phyloP scores from a whole-genome alignment of 2,113 vertebrate genomes.

The Cygnus atratus region DNA sequence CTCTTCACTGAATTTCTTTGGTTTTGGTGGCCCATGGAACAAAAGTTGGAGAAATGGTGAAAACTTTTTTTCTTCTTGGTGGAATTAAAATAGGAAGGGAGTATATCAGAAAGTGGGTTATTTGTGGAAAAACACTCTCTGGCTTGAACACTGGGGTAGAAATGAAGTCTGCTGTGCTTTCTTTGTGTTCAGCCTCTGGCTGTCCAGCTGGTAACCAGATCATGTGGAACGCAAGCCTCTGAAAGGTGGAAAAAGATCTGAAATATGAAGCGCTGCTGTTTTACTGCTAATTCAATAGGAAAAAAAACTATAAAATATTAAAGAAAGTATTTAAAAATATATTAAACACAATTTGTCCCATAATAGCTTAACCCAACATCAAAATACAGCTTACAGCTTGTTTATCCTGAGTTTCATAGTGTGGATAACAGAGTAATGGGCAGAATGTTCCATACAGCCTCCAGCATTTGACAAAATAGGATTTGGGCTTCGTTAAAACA shows the following conservation, averaged over 20 bases:
- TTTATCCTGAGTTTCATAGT: conserved; percentile 45
- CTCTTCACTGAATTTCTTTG: neutral
- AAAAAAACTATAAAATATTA: conserved; percentile 75
- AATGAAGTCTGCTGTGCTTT: conserved; percentile 24
- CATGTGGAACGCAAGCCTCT: conserved; percentile 54
- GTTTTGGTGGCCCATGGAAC: fast-evolving
- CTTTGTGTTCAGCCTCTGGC: conserved; percentile 56
- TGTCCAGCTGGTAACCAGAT: conserved; percentile 70
- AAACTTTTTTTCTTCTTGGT: neutral
- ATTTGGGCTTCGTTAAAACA: conserved; percentile 69
- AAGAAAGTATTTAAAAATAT: conserved; percentile 78
- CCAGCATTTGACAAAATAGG: conserved; percentile 42
- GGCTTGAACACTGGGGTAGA: neutral
- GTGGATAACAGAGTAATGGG: conserved; percentile 9
- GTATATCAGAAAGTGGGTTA: neutral
- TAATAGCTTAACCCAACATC: conserved; percentile 71
- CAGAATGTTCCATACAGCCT: conserved; percentile 57
- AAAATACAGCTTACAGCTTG: conserved; percentile 62
- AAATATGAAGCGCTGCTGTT: conserved; percentile 68
- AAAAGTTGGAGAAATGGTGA: neutral
- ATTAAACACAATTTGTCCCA: conserved; percentile 78
- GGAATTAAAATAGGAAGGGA: neutral
- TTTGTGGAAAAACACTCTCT: conserved; percentile 28
- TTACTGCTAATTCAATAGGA: conserved; percentile 66
- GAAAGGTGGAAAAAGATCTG: conserved; percentile 56